Evolutionary conservation across 2,113 vertebrate species (phyloP), one percentile per base, ranked within the genome.

Genomic region (Micronisus gabar): DNA sequence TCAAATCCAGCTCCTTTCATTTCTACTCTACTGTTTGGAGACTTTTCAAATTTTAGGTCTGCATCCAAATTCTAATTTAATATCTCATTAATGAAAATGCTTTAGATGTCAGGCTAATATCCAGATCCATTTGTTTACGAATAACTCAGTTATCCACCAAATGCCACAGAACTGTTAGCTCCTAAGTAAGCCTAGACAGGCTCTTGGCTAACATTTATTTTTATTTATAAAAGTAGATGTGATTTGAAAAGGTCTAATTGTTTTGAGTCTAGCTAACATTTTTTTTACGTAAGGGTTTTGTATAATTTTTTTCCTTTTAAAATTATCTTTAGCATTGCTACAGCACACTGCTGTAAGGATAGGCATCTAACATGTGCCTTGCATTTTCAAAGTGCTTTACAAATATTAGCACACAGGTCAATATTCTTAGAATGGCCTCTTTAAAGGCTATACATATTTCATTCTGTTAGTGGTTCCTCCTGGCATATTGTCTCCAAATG

Each of bases 71-170:
- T 90, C 78, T 86, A 59, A 80, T 95, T 95, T 90, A 89, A 81
- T 82, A 83, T 59, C 41, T 85, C 70, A 52, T 61, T 95, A 95
- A 76, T 82, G 56, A 95, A 94, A 95, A 95, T 47, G 78, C 11
- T 90, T 45, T 85, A 62, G 73, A 87, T 85, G 62, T 75, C 87
- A 97, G 41, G 45, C n/a, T 91, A 85, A 55, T 80, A 91, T 58
- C 36, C 58, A 65, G 36, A 79, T 71, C 34, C 73, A 95, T 91
- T 95, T 87, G 50, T 68, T 95, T 93, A 85, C 25, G 13, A 89
- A 55, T 71, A 92, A 93, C 50, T 82, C n/a, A 27, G 58, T 90
- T 83, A 80, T 45, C 34, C 32, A 80, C 27, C 40, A 72, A 89
- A 87, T 59, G 58, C 18, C 66, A 66, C 6, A 32, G 70, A 91